Evolutionary conservation across 1,140 invertebrate genomes (phyloP).

Genomic region (Reticulitermes speratus): DNA sequence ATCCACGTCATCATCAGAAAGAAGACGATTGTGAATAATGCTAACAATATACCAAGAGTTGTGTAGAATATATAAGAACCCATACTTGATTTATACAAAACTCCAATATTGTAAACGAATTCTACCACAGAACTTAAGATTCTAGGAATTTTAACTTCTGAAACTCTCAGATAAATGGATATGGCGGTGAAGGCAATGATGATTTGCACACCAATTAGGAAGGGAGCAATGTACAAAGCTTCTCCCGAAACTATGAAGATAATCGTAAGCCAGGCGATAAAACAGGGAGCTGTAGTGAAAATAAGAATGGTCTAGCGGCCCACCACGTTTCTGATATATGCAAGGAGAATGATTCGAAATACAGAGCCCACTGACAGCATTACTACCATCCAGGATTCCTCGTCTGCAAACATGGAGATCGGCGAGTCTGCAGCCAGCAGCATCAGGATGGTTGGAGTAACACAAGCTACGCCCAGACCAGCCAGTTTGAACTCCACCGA

Average conservation of each 20-base stretch:
- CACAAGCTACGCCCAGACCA: constrained; percentile 53
- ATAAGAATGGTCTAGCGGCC: constrained; percentile 37
- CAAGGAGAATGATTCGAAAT: constrained; percentile 44
- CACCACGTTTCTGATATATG: constrained; percentile 37
- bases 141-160: constrained; percentile 66
- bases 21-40: constrained; percentile 58
- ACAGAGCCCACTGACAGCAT: constrained; percentile 54
- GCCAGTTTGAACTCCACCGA: constrained; percentile 43
- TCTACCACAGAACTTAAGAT: constrained; percentile 68
- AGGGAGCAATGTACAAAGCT: constrained; percentile 51
- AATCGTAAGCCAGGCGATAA: constrained; percentile 20
- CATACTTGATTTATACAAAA: constrained; percentile 64
- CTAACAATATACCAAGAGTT: constrained; percentile 52
- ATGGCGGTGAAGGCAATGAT: constrained; percentile 63
- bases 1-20: constrained; percentile 64
- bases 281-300: constrained; percentile 26
- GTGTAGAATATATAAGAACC: constrained; percentile 61
- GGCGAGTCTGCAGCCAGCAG: constrained; percentile 49
- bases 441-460: constrained; percentile 57
- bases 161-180: constrained; percentile 65
- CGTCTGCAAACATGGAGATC: constrained; percentile 54
- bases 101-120: constrained; percentile 62
- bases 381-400: constrained; percentile 65
- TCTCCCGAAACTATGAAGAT: constrained; percentile 23
- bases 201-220: constrained; percentile 64